Evolutionary conservation across 2,113 vertebrate genomes (phyloP), one percentile per base, ranked within the genome.

Genomic region (Crotalus horridus): DNA sequence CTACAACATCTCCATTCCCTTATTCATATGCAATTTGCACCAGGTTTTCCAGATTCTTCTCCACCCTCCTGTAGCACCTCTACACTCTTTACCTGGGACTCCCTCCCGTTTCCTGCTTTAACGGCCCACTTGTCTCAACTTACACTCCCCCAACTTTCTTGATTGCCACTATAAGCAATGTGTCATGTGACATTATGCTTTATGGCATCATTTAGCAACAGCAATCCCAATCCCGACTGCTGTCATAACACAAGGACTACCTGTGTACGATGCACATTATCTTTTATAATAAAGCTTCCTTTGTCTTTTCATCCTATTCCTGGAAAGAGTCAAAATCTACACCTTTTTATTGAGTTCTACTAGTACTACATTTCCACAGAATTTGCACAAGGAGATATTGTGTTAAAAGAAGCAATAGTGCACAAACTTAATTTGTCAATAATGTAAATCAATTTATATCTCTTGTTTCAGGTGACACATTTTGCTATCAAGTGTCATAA

Each of bases 401-500:
- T 53, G 21, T 43, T 69, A 74, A 74, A 90, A n/a, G 74, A 89
- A 89, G 33, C 26, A 85, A 89, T 61, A 21, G 5, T 8, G 20
- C 53, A 55, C 85, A 92, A 48, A 81, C n/a, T 26, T 86, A 89
- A 64, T 61, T 85, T 85, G 74, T 29, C 85, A 90, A 93, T 61
- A 54, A 93, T 90, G 74, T 54, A 93, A 61, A 85, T 61, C 23
- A 89, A 90, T 48, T 53, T 46, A 39, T 46, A 61, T 90, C 88
- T 90, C 92, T 90, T 43, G 20, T 48, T 93, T 61, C 74, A 90
- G 59, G 88, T 43, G 23, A 29, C 43, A 39, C 9, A 20, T 51
- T 90, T 61, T 61, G n/a, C n/a, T 90, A 81, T 61, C 92, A 86
- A 81, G 46, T 64, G 56, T 61, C 21, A 90, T 33, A 89, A 90